Evolutionary conservation across 2,888 invertebrate species (phyloP).

Genomic region (Lepetodrilus schrolli): DNA sequence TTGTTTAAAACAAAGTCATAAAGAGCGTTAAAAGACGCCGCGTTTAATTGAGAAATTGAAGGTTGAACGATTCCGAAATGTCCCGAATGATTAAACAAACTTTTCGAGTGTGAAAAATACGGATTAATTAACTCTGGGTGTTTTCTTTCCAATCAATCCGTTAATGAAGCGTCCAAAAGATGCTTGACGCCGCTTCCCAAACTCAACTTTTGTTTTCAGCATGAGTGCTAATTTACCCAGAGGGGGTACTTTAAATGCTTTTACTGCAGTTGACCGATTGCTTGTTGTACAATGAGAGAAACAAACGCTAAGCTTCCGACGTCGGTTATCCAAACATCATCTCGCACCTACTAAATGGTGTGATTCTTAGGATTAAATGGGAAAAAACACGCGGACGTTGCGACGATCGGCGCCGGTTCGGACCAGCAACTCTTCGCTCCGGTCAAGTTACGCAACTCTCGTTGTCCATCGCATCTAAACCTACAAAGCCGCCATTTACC

Average conservation of each 20-base stretch:
- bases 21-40: too few relatives aligned
- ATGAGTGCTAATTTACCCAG: not conserved
- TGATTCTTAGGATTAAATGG: not conserved
- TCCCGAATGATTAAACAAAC: too few relatives aligned
- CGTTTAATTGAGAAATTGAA: too few relatives aligned
- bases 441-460: not conserved
- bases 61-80: too few relatives aligned
- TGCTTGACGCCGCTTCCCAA: not conserved
- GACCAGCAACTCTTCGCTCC: too few relatives aligned
- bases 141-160: not conserved
- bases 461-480: not conserved
- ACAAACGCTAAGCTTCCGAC: not conserved
- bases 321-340: not conserved
- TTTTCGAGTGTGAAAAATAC: not conserved
- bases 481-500: not conserved
- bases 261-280: not conserved
- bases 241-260: not conserved
- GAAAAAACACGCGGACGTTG: too few relatives aligned
- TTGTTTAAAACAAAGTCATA: too few relatives aligned
- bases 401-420: too few relatives aligned
- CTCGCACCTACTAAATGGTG: not conserved
- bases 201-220: not conserved
- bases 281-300: slow-evolving; percentile 1
- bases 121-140: not conserved
- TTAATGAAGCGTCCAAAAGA: not conserved